phyloP scores from a whole-genome alignment of 2,113 vertebrate genomes.

The Acanthochromis polyacanthus region DNA sequence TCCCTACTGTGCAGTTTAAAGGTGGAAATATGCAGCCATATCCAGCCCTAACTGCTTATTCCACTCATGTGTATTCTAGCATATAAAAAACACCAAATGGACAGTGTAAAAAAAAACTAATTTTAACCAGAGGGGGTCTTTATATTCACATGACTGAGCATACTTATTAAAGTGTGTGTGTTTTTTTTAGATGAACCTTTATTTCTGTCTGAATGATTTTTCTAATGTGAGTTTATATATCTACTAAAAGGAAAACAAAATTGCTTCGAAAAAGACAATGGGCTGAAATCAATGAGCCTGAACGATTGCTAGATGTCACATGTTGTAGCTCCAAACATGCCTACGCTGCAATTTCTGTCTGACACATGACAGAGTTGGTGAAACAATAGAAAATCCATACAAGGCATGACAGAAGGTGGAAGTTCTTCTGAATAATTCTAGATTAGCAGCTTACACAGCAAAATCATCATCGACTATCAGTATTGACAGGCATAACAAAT shows the following conservation, averaged over 20 bases:
- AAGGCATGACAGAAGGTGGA: neutral
- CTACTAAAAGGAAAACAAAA: neutral
- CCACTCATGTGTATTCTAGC: too few species aligned
- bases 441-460: neutral
- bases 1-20: too few species aligned
- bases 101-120: too few species aligned
- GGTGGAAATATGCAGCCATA: too few species aligned
- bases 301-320: neutral
- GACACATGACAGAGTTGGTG: conserved; percentile 4
- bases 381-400: conserved; percentile 28
- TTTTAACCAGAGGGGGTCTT: too few species aligned
- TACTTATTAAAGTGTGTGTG: neutral
- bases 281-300: neutral
- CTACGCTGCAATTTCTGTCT: neutral
- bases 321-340: neutral
- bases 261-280: neutral
- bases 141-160: neutral
- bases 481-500: neutral
- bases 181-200: too few species aligned
- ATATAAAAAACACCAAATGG: too few species aligned
- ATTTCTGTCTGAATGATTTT: too few species aligned
- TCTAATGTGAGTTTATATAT: too few species aligned
- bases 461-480: neutral
- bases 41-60: too few species aligned
- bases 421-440: neutral